These are phyloP conservation scores for Endomychus coccineus DNA, from an alignment of 2,888 invertebrate genomes.

Conservation along the genomic window DNA sequence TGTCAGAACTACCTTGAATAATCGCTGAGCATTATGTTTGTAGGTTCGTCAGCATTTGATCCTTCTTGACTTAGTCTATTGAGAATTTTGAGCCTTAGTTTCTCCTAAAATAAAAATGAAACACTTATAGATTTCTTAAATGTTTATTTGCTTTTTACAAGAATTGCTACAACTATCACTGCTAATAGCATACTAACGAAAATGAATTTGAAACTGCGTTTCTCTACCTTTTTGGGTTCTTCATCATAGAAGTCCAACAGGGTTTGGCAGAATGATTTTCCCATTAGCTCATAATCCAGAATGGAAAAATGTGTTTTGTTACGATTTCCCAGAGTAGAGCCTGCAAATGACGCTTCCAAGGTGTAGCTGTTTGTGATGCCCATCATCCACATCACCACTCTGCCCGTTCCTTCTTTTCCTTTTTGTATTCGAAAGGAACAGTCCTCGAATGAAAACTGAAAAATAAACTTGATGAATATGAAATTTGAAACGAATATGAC, in stretches of 20 bases:
- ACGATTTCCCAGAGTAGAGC: conserved; percentile 75
- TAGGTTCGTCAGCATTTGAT: conserved; percentile 82
- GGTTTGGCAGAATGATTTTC: conserved; percentile 87
- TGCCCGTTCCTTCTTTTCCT: conserved; percentile 89
- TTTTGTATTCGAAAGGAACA: conserved; percentile 92
- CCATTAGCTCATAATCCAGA: conserved; percentile 72
- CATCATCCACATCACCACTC: conserved; percentile 93
- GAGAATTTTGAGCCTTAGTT: conserved; percentile 70
- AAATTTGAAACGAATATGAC: no score
- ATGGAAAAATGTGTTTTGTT: conserved; percentile 78
- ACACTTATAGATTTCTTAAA: neutral
- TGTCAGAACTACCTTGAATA: conserved; percentile 64
- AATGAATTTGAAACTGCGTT: no score
- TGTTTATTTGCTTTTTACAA: no score
- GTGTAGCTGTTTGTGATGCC: conserved; percentile 92
- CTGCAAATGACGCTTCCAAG: conserved; percentile 91
- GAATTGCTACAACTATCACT: neutral
- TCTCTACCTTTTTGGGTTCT: conserved; percentile 66
- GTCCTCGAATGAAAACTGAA: conserved; percentile 85
- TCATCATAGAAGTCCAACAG: conserved; percentile 85
- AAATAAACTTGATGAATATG: no score
- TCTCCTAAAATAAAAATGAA: conserved; percentile 61
- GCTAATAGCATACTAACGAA: no score
- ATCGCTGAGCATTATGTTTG: conserved; percentile 78
- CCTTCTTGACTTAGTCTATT: conserved; percentile 72